Conservation (phyloP, 2,888 invertebrate genomes). For the Nematopogon swammerdamellus region DNA sequence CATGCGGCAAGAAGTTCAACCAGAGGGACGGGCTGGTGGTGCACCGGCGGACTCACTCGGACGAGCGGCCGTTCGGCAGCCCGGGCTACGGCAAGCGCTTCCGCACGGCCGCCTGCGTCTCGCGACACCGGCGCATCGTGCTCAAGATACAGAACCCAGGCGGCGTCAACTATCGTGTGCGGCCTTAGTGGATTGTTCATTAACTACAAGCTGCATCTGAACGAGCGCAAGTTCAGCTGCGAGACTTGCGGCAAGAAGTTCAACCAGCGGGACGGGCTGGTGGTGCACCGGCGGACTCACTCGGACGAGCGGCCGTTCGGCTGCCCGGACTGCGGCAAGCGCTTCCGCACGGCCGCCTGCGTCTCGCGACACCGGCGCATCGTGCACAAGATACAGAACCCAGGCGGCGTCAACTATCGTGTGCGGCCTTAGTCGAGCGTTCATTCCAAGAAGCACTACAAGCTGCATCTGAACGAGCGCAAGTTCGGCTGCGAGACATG, state of each 20-base stretch:
- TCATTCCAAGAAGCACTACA: constrained; percentile 20
- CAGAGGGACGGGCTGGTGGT: constrained; percentile 22
- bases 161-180: no score
- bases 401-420: no score
- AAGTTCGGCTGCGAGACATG: constrained; percentile 21
- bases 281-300: constrained; percentile 46
- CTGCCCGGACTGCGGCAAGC: constrained; percentile 45
- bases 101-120: constrained; percentile 10
- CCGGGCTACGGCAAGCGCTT: constrained; percentile 14
- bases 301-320: constrained; percentile 43
- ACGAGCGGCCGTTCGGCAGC: constrained; percentile 13
- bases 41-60: constrained; percentile 21
- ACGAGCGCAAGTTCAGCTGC: constrained; percentile 48
- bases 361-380: constrained; percentile 43
- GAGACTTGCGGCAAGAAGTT: constrained; percentile 53
- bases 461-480: constrained; percentile 21
- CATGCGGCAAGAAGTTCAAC: constrained; percentile 23
- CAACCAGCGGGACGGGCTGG: constrained; percentile 48
- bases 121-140: constrained; percentile 5
- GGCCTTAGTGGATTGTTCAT: no score
- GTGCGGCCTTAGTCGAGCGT: no score
- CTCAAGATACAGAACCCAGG: no score
- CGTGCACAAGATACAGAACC: constrained; percentile 38
- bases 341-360: constrained; percentile 47
- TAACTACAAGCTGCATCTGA: constrained; percentile 51